Evolutionary conservation across 92 coral and sea anemone genomes (phyloP).

Genomic region (Parazoanthus swiftii): DNA sequence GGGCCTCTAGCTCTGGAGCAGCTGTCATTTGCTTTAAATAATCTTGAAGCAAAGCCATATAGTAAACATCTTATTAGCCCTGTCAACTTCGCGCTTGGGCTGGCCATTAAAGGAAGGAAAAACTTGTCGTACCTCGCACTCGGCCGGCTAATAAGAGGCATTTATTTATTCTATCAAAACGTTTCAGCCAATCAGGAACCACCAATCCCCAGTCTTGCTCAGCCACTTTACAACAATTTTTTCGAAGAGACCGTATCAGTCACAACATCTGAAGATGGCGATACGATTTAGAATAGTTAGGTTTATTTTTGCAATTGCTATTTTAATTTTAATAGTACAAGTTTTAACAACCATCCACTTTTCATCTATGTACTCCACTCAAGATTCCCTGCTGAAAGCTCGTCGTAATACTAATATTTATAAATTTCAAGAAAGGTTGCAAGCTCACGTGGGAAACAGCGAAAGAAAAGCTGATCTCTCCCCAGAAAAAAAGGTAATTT

Average conservation of each 20-base stretch:
- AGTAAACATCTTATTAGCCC: too few relatives aligned
- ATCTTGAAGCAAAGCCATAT: too few relatives aligned
- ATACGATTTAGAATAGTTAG: constrained; percentile 79
- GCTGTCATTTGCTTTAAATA: too few relatives aligned
- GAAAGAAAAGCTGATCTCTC: constrained; percentile 3
- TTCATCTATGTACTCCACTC: constrained; percentile 86
- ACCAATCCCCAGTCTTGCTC: constrained; percentile 28
- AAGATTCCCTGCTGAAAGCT: constrained; percentile 63
- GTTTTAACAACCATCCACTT: constrained; percentile 84
- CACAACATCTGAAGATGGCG: constrained; percentile 57
- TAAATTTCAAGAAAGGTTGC: constrained; percentile 42
- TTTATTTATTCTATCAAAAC: not conserved
- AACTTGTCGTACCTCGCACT: too few relatives aligned
- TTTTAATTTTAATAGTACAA: constrained; percentile 80
- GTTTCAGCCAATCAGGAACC: constrained; percentile 25
- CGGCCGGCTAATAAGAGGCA: too few relatives aligned
- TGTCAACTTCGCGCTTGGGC: too few relatives aligned
- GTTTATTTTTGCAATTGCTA: constrained; percentile 79
- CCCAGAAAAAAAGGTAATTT: constrained; percentile 14
- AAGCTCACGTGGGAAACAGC: constrained; percentile 69
- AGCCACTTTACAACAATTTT: not conserved
- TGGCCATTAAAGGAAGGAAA: too few relatives aligned
- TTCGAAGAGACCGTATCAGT: not conserved
- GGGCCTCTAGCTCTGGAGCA: too few relatives aligned
- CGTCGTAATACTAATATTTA: constrained; percentile 60